Evolutionary conservation across 2,113 vertebrate species (phyloP).

Genomic region (Mesitornis unicolor): DNA sequence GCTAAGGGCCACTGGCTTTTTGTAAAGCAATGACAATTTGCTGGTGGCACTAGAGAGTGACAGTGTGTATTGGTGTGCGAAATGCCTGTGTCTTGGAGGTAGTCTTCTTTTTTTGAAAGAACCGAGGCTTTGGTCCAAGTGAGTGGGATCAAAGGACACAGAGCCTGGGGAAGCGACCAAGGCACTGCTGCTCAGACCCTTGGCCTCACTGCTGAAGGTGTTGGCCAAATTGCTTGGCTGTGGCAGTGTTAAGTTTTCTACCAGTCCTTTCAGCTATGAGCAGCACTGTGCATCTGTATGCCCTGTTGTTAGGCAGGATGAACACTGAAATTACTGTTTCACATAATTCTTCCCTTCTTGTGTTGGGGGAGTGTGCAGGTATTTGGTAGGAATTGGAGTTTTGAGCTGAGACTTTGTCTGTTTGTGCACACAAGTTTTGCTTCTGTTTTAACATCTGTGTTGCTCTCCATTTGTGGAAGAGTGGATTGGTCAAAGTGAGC

Average conservation of each 20-base stretch:
- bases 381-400: neutral
- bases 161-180: neutral
- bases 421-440: neutral
- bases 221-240: neutral
- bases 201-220: neutral
- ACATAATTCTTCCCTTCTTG: neutral
- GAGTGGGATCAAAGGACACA: rapidly evolving
- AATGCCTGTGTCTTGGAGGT: neutral
- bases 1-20: neutral
- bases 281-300: neutral
- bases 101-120: neutral
- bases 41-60: neutral
- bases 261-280: neutral
- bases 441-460: neutral
- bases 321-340: neutral
- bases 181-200: neutral
- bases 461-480: neutral
- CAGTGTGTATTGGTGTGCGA: neutral
- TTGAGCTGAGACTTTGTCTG: neutral
- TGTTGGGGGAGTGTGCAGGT: neutral
- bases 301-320: neutral
- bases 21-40: neutral
- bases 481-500: neutral
- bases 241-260: neutral
- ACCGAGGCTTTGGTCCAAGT: neutral